These are phyloP conservation scores for Babyrousa celebensis DNA, from an alignment of 2,797 vertebrate genomes.

Conservation along the genomic window DNA sequence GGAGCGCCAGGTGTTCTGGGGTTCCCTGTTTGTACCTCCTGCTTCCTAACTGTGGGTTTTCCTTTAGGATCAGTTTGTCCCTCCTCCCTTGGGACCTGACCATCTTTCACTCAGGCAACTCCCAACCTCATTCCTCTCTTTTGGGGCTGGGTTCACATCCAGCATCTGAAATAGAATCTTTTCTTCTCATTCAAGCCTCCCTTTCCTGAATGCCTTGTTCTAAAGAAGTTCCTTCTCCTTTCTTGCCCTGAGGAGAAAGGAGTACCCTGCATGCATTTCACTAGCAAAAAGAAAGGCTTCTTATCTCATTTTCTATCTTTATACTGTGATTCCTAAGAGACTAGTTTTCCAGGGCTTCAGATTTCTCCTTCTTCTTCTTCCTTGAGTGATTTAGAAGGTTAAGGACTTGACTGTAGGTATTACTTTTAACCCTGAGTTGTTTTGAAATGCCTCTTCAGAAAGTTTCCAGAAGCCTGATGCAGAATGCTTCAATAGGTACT, in stretches of 20 bases:
- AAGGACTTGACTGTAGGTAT: slow-evolving; percentile 40
- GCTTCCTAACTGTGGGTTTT: slow-evolving; percentile 1
- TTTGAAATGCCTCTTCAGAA: slow-evolving; percentile 52
- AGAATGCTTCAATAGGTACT: neutral
- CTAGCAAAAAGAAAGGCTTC: slow-evolving; percentile 11
- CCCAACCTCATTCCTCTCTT: slow-evolving; percentile 33
- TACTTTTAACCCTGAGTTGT: slow-evolving; percentile 36
- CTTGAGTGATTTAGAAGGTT: slow-evolving; percentile 52
- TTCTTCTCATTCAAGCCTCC: slow-evolving; percentile 51
- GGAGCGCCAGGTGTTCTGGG: neutral
- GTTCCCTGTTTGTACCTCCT: neutral
- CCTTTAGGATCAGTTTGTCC: slow-evolving; percentile 6
- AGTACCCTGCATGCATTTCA: neutral
- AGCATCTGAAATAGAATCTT: slow-evolving; percentile 20
- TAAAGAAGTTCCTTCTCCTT: slow-evolving; percentile 58
- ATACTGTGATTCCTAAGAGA: slow-evolving; percentile 70
- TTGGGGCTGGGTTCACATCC: neutral
- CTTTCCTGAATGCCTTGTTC: slow-evolving; percentile 3
- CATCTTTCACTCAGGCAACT: slow-evolving; percentile 41
- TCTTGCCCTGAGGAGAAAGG: neutral
- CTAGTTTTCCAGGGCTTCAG: slow-evolving; percentile 64
- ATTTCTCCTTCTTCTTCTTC: slow-evolving; percentile 57
- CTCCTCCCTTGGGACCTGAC: neutral
- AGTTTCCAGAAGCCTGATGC: neutral
- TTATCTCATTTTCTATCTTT: slow-evolving; percentile 74